Evolutionary conservation across 2,888 invertebrate species (phyloP).

Genomic region (Autographa gamma): DNA sequence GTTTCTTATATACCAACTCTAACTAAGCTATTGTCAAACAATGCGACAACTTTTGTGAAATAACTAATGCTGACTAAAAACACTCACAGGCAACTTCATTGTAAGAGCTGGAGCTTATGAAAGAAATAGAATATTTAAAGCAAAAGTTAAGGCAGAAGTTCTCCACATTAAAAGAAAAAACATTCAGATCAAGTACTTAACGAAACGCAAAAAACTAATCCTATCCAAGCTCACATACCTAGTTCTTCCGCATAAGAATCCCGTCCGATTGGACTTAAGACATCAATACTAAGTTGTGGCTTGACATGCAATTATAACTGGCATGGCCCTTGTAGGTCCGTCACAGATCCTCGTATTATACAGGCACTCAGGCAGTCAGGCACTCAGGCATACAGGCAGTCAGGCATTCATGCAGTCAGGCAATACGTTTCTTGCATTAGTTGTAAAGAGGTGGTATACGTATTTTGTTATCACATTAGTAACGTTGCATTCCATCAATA

Average conservation of each 20-base stretch:
- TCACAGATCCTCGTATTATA: conserved; percentile 28
- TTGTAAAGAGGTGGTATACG: too few relatives aligned
- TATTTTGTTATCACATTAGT: too few relatives aligned
- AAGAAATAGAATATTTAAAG: too few relatives aligned
- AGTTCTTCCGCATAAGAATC: conserved; percentile 34
- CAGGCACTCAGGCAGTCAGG: background rate
- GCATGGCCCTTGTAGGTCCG: conserved; percentile 68
- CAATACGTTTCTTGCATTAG: conserved; percentile 1
- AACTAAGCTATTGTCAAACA: too few relatives aligned
- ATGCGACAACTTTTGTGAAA: too few relatives aligned
- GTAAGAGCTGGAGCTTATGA: too few relatives aligned
- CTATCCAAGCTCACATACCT: conserved; percentile 26
- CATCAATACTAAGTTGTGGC: conserved; percentile 43
- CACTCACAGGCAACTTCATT: too few relatives aligned
- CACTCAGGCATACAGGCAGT: background rate
- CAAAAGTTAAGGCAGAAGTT: too few relatives aligned
- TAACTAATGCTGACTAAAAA: too few relatives aligned
- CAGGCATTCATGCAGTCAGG: background rate
- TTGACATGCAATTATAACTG: conserved; percentile 73
- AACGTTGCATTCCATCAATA: too few relatives aligned
- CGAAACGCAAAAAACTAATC: background rate
- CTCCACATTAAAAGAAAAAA: background rate
- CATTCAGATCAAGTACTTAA: background rate
- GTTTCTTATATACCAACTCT: too few relatives aligned
- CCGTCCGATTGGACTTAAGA: conserved; percentile 48